These are phyloP conservation scores for Nibea coibor DNA, from an alignment of 2,113 vertebrate genomes.

Conservation along the genomic window DNA sequence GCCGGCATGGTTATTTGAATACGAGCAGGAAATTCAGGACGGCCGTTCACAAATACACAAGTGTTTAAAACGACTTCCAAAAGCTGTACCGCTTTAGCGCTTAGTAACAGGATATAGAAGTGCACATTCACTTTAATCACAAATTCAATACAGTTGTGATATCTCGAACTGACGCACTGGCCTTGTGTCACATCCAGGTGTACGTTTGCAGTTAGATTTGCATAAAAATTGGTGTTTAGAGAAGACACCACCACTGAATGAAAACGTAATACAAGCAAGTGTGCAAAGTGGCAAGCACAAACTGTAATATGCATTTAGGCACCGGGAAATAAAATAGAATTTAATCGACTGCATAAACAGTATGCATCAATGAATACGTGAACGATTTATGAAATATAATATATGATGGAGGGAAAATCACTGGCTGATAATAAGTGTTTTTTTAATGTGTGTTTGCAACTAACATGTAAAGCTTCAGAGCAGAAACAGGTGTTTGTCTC, in stretches of 20 bases:
- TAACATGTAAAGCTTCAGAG: not conserved
- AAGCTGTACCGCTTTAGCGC: not conserved
- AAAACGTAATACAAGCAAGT: not conserved
- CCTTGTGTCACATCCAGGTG: not conserved
- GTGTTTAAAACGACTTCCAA: not conserved
- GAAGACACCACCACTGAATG: not conserved
- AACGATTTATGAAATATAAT: not conserved
- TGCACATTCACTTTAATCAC: not conserved
- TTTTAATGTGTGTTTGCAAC: not conserved
- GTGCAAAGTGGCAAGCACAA: not conserved
- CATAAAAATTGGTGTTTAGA: not conserved
- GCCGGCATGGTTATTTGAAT: not conserved
- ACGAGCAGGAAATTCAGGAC: not conserved
- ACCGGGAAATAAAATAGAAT: not conserved
- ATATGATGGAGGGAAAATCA: not conserved
- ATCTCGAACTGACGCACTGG: not conserved
- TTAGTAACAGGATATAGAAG: not conserved
- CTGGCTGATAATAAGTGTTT: not conserved
- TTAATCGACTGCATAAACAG: not conserved
- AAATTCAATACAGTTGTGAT: not conserved
- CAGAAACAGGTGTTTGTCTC: slow-evolving; percentile 5
- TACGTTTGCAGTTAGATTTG: not conserved
- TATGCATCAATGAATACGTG: not conserved
- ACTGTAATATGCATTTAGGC: not conserved
- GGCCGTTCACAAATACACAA: not conserved